Evolutionary conservation across 2,113 vertebrate species (phyloP).

Genomic region (Neodon shergylaensis): DNA sequence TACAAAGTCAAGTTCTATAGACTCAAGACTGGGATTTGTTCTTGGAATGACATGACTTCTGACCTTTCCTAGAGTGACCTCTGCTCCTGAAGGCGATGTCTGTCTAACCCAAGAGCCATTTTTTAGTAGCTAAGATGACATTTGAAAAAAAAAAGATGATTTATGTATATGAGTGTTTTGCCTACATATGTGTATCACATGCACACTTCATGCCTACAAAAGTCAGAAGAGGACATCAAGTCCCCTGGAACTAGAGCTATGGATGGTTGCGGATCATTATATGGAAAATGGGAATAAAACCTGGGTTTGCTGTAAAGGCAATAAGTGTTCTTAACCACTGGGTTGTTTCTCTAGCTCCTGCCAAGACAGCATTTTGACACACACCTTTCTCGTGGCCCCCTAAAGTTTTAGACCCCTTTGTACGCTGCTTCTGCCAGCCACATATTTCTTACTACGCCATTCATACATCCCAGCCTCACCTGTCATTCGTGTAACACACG

Average conservation of each 20-base stretch:
- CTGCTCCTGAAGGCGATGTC: not conserved
- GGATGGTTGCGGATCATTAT: not conserved
- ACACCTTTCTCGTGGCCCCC: not conserved
- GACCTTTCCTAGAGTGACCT: not conserved
- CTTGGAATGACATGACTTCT: fast-evolving
- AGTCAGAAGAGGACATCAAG: not conserved
- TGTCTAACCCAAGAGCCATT: not conserved
- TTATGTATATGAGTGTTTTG: not conserved
- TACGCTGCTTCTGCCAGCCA: not conserved
- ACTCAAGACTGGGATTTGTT: not conserved
- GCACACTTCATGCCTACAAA: not conserved
- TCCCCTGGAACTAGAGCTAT: not conserved
- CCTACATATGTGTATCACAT: not conserved
- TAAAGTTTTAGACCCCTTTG: not conserved
- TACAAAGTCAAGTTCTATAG: not conserved
- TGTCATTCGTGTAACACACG: not conserved
- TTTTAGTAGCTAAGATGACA: not conserved
- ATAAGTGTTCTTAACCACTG: not conserved
- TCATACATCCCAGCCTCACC: not conserved
- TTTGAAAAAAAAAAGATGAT: not conserved
- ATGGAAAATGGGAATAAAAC: not conserved
- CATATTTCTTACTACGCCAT: not conserved
- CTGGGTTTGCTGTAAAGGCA: not conserved
- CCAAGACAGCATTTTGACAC: not conserved
- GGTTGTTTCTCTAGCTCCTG: not conserved